A percentile compares a stretch with the other conserved stretches of the same genome.
Conservation (phyloP, 2,797 vertebrate genomes). For the Cacajao melanocephalus region DNA sequence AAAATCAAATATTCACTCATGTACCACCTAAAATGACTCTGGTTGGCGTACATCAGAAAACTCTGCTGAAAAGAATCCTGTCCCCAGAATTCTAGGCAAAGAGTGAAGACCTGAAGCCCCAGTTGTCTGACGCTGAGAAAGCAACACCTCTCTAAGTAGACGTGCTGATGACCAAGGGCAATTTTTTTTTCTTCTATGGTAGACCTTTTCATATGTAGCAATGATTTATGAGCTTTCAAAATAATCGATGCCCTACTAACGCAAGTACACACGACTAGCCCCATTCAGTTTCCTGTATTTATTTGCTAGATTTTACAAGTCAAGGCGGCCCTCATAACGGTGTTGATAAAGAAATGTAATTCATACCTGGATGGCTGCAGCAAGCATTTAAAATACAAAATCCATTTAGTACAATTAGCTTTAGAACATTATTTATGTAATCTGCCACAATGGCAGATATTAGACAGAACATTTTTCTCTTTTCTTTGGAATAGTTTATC, state of each 20-base stretch:
- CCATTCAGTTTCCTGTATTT: background rate
- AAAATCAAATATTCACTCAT: background rate
- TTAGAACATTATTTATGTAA: slow-evolving; percentile 78
- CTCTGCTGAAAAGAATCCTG: background rate
- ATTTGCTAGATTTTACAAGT: slow-evolving; percentile 58
- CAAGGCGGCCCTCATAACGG: background rate
- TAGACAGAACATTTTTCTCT: slow-evolving; percentile 75
- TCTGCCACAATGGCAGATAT: slow-evolving; percentile 76
- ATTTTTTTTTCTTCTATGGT: background rate
- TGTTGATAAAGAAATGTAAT: slow-evolving; percentile 63
- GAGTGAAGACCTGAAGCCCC: background rate
- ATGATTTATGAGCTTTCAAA: slow-evolving; percentile 58
- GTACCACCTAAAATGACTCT: background rate
- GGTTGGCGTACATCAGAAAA: background rate
- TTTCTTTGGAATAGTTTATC: slow-evolving; percentile 81
- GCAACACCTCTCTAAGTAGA: background rate
- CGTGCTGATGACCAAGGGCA: slow-evolving; percentile 11
- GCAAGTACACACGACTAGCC: background rate
- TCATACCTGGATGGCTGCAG: slow-evolving; percentile 55
- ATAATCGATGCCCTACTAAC: background rate
- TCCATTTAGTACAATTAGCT: slow-evolving; percentile 61
- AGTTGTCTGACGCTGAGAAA: background rate
- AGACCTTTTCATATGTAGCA: background rate
- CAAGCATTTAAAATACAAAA: slow-evolving; percentile 73
- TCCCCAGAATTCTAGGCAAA: background rate